Conservation (phyloP, 2,888 invertebrate species). For the Tetrapedia diversipes region DNA sequence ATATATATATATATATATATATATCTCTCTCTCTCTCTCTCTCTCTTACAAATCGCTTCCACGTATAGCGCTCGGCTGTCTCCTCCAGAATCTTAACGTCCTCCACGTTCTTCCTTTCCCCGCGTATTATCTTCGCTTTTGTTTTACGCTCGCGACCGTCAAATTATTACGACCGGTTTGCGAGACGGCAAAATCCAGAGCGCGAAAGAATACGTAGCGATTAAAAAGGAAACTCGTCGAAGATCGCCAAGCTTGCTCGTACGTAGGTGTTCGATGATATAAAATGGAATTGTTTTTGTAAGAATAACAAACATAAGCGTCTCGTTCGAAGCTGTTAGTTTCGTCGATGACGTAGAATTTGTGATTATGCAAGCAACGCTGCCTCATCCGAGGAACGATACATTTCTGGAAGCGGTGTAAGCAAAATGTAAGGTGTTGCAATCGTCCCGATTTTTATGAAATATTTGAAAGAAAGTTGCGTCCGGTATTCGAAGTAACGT, state of each 20-base stretch:
- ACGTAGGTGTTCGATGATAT: constrained; percentile 1
- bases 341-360: constrained; percentile 20
- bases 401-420: no score
- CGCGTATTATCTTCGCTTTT: neutral
- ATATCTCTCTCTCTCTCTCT: no score
- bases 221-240: constrained; percentile 1
- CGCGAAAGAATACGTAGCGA: neutral
- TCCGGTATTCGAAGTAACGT: no score
- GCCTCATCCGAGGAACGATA: constrained; percentile 30
- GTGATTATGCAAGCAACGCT: constrained; percentile 2
- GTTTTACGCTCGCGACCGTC: neutral
- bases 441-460: no score
- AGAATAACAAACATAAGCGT: neutral
- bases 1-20: no score
- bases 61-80: no score
- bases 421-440: no score
- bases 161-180: constrained; percentile 25
- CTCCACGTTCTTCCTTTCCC: no score
- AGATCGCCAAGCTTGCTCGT: constrained; percentile 11
- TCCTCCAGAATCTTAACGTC: neutral
- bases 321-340: no score
- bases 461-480: no score
- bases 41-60: no score
- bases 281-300: constrained; percentile 14
- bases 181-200: constrained; percentile 14